These are phyloP conservation scores for Mystacornis crossleyi DNA, from an alignment of 2,113 vertebrate species.

Conservation along the genomic window DNA sequence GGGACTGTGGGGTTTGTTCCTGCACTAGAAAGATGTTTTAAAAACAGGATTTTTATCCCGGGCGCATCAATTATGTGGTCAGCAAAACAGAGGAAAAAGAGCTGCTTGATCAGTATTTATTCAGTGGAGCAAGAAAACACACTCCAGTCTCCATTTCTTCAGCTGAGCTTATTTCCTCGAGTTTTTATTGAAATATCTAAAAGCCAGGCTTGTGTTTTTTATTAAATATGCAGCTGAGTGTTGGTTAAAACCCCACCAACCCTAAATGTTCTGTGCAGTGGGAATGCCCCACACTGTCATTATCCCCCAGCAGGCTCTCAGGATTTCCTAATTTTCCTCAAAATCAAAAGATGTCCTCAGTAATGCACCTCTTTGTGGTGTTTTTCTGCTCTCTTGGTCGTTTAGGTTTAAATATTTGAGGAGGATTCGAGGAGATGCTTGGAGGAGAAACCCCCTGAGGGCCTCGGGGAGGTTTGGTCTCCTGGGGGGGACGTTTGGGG, in stretches of 20 bases:
- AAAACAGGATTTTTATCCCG: not conserved
- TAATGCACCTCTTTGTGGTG: not conserved
- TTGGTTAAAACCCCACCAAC: not conserved
- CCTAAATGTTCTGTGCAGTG: not conserved
- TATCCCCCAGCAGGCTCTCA: not conserved
- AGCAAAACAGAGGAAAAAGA: not conserved
- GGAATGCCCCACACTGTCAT: not conserved
- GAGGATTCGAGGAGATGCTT: not conserved
- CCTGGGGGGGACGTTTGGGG: not conserved
- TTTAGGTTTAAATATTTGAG: not conserved
- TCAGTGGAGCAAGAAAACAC: not conserved
- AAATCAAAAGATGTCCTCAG: not conserved
- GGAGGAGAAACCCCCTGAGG: not conserved
- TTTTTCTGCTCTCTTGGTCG: not conserved
- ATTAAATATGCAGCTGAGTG: not conserved
- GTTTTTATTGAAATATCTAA: not conserved
- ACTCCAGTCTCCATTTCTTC: not conserved
- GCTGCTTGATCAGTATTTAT: not conserved
- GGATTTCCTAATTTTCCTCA: not conserved
- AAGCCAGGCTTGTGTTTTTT: rapidly evolving
- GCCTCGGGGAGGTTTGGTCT: not conserved
- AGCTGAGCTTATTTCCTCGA: not conserved
- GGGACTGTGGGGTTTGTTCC: not conserved
- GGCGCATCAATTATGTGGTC: not conserved
- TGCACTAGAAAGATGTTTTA: not conserved